Conservation (phyloP, 2,113 vertebrate species). For the Lophius piscatorius region DNA sequence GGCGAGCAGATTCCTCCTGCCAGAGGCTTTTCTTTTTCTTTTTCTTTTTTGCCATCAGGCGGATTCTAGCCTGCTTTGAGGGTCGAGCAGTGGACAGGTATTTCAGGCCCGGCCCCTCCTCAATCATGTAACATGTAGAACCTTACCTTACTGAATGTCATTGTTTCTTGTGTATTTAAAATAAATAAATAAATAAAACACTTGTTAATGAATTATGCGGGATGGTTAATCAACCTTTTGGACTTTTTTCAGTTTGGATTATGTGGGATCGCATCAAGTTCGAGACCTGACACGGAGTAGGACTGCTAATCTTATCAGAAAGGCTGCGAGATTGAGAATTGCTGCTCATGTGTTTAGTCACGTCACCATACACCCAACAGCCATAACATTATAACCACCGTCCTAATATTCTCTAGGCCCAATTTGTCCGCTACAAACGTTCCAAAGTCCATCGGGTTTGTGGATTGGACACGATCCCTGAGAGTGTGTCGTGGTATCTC, state of each 20-base stretch:
- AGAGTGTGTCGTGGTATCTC: too few relatives aligned
- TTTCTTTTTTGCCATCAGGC: background rate
- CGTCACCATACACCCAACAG: too few relatives aligned
- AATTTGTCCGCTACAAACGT: too few relatives aligned
- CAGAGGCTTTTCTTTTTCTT: background rate
- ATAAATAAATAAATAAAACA: too few relatives aligned
- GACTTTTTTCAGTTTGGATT: background rate
- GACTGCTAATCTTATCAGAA: background rate
- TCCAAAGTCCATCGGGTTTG: too few relatives aligned
- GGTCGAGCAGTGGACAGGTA: constrained; percentile 8
- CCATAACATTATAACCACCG: too few relatives aligned
- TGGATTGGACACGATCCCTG: too few relatives aligned
- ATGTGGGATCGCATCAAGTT: background rate
- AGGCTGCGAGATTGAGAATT: background rate
- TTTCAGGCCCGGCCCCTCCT: constrained; percentile 28
- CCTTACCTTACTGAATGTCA: background rate
- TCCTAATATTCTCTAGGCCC: too few relatives aligned
- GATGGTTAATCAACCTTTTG: constrained; percentile 10
- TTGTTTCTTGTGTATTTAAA: too few relatives aligned
- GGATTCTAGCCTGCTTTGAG: background rate
- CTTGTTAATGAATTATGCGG: background rate
- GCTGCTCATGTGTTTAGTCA: background rate
- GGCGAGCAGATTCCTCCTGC: background rate
- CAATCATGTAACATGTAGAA: constrained; percentile 2
- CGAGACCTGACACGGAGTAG: background rate